Conservation (phyloP, 2,888 invertebrate genomes). For the Hymenopus coronatus region DNA sequence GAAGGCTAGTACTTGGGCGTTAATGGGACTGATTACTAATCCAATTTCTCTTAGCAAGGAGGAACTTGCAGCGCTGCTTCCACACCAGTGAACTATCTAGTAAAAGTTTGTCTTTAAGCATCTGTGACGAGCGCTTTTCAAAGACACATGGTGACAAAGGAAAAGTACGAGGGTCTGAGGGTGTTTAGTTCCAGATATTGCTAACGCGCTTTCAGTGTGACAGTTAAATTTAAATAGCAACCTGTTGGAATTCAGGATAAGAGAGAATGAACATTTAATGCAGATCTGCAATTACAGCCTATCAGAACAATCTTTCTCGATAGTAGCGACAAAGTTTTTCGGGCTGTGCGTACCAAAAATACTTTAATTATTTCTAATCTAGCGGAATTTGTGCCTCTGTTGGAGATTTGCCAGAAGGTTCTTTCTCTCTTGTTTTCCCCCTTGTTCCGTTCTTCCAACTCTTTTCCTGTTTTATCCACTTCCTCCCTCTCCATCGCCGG, state of each 20-base stretch:
- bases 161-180: not conserved
- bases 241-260: not conserved
- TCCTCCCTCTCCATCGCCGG: too few relatives aligned
- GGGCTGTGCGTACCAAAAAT: too few relatives aligned
- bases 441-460: too few relatives aligned
- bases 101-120: not conserved
- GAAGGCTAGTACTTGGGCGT: not conserved
- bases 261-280: not conserved
- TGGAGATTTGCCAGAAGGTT: too few relatives aligned
- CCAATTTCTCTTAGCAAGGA: not conserved
- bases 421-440: too few relatives aligned
- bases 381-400: too few relatives aligned
- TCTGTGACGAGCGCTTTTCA: not conserved
- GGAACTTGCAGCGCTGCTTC: not conserved
- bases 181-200: not conserved
- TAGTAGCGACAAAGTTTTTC: too few relatives aligned
- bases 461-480: too few relatives aligned
- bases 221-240: not conserved
- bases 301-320: too few relatives aligned
- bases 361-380: too few relatives aligned
- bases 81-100: not conserved
- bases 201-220: not conserved
- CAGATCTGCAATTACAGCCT: too few relatives aligned
- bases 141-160: not conserved
- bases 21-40: not conserved